Conservation (phyloP, 1,140 invertebrate species). For the Pemphigus obesinymphae region DNA sequence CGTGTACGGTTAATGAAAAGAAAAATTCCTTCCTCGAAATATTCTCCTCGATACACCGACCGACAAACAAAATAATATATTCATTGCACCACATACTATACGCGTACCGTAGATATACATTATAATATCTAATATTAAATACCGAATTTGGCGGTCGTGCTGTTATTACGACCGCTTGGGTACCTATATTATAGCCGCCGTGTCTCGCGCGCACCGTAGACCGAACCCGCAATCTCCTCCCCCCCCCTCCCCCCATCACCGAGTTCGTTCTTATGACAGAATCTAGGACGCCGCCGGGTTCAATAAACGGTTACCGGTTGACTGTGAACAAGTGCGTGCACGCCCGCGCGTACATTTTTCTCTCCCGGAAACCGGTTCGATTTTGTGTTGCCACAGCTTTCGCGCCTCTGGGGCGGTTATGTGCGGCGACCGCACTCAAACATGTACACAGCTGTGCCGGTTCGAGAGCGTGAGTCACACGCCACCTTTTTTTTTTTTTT, state of each 20-base stretch:
- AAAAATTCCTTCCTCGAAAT: neutral
- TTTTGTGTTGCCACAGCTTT: constrained; percentile 27
- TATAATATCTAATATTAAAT: neutral
- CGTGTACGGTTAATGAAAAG: neutral
- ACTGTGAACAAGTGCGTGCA: neutral
- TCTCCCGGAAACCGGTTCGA: constrained; percentile 23
- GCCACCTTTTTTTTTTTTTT: neutral
- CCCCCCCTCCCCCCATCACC: neutral
- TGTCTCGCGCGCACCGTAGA: neutral
- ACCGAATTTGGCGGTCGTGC: neutral
- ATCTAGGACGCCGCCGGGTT: constrained; percentile 14
- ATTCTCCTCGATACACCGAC: too few relatives aligned
- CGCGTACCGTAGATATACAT: neutral
- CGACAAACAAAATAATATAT: too few relatives aligned
- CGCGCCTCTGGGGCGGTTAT: neutral
- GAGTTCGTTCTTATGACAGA: neutral
- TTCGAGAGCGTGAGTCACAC: neutral
- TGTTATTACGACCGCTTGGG: too few relatives aligned
- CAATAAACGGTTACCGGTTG: constrained; percentile 33
- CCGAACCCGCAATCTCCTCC: neutral
- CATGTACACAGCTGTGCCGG: neutral
- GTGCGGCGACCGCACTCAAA: neutral
- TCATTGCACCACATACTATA: too few relatives aligned
- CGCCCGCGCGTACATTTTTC: neutral
- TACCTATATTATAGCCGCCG: too few relatives aligned